Evolutionary conservation across 2,797 vertebrate genomes (phyloP).

Genomic region (Onychomys leucogaster): DNA sequence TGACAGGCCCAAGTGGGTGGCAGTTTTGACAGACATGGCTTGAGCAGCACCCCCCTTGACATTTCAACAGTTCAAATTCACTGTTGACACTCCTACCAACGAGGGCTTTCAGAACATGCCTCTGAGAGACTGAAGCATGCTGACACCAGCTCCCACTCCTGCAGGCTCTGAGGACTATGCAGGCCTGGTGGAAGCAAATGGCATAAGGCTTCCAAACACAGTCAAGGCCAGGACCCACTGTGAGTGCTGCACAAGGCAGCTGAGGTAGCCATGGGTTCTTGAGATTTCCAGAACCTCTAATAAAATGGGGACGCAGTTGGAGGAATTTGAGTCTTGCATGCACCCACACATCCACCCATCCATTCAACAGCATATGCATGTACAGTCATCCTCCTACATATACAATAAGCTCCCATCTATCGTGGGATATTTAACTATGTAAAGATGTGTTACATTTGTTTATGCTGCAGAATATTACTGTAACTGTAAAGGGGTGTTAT

Average conservation of each 20-base stretch:
- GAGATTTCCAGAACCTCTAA: background rate
- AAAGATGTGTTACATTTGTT: background rate
- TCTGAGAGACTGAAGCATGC: slow-evolving; percentile 19
- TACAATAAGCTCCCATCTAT: background rate
- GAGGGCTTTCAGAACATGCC: slow-evolving; percentile 37
- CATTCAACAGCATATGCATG: background rate
- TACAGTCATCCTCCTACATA: too few species aligned
- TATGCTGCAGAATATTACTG: background rate
- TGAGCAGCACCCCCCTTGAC: slow-evolving; percentile 73
- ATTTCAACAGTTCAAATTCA: slow-evolving; percentile 20
- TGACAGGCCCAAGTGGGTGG: slow-evolving; percentile 74
- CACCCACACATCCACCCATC: background rate
- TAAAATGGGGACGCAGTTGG: background rate
- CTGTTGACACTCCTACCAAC: background rate
- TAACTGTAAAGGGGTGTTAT: background rate
- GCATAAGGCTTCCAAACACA: background rate
- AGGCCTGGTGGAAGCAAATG: background rate
- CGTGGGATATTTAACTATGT: background rate
- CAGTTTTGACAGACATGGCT: slow-evolving; percentile 61
- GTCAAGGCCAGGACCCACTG: background rate
- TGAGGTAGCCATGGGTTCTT: background rate
- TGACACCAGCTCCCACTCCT: slow-evolving; percentile 40
- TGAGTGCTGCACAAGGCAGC: background rate
- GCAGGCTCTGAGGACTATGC: background rate
- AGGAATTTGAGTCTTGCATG: background rate